phyloP scores from a whole-genome alignment of 2,797 vertebrate species.

The Agapornis canus region DNA sequence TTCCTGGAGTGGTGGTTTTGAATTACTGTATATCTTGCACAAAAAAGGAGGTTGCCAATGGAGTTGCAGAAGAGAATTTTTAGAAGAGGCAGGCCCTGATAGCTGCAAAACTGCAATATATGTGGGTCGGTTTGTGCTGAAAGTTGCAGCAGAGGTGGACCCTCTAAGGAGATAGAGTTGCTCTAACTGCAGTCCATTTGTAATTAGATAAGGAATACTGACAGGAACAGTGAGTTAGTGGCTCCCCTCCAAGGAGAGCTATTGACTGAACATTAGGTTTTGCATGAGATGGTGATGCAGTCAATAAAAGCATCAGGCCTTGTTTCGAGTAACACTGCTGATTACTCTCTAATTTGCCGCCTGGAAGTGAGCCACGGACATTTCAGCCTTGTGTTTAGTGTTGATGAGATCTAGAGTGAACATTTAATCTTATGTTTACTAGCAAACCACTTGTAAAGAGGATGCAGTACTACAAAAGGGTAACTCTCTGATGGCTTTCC shows the following conservation, averaged over 20 bases:
- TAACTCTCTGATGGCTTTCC: slow-evolving; percentile 29
- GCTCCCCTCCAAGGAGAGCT: slow-evolving; percentile 72
- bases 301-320: slow-evolving; percentile 78
- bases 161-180: slow-evolving; percentile 55
- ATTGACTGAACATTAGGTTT: slow-evolving; percentile 77
- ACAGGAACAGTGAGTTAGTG: slow-evolving; percentile 73
- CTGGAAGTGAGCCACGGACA: slow-evolving; percentile 76
- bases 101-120: neutral
- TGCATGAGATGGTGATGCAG: slow-evolving; percentile 74
- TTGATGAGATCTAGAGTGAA: slow-evolving; percentile 66
- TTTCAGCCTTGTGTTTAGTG: slow-evolving; percentile 60
- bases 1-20: neutral
- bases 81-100: neutral
- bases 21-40: neutral
- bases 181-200: slow-evolving; percentile 56
- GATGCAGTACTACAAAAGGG: neutral
- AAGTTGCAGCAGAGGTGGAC: slow-evolving; percentile 11
- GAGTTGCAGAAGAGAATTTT: neutral
- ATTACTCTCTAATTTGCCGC: slow-evolving; percentile 74
- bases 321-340: slow-evolving; percentile 70
- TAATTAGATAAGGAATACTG: slow-evolving; percentile 79
- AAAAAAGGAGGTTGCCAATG: neutral
- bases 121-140: neutral
- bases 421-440: slow-evolving; percentile 74
- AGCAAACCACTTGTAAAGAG: slow-evolving; percentile 39